These are phyloP conservation scores for Drosophila auraria DNA, from an alignment of 1,140 invertebrate genomes.

Conservation along the genomic window DNA sequence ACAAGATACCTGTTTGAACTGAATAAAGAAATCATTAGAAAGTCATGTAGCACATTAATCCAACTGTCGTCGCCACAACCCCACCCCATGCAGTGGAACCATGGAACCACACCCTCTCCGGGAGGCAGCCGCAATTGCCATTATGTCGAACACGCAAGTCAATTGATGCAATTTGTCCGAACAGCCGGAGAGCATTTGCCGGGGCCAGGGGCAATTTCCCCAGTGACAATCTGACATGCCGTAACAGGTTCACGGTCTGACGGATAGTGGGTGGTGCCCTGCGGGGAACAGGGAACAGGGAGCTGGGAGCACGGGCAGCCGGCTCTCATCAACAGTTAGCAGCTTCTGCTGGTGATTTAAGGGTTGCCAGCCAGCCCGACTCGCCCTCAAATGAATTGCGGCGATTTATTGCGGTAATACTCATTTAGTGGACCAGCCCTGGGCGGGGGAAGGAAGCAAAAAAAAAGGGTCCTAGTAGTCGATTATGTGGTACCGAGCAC, in stretches of 20 bases:
- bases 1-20: slow-evolving; percentile 37
- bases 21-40: slow-evolving; percentile 81
- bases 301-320: slow-evolving; percentile 13
- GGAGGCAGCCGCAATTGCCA: slow-evolving; percentile 65
- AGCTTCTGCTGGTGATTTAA: slow-evolving; percentile 73
- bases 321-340: slow-evolving; percentile 77
- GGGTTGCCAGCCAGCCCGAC: slow-evolving; percentile 61
- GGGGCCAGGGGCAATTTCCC: slow-evolving; percentile 70
- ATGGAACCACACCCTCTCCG: slow-evolving; percentile 39
- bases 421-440: slow-evolving; percentile 70
- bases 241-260: slow-evolving; percentile 80
- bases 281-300: slow-evolving; percentile 19
- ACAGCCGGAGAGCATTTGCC: slow-evolving; percentile 41
- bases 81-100: slow-evolving; percentile 10
- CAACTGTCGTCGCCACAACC: slow-evolving; percentile 67
- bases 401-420: slow-evolving; percentile 84
- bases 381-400: slow-evolving; percentile 81
- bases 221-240: slow-evolving; percentile 80
- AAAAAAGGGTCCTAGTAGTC: not conserved
- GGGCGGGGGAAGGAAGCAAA: not conserved
- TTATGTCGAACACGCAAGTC: slow-evolving; percentile 83
- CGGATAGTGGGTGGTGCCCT: slow-evolving; percentile 54
- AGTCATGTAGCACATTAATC: slow-evolving; percentile 80
- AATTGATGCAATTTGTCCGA: slow-evolving; percentile 84
- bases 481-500: not conserved